These are phyloP conservation scores for Nycticorax nycticorax DNA, from an alignment of 2,113 vertebrate species.

Conservation along the genomic window DNA sequence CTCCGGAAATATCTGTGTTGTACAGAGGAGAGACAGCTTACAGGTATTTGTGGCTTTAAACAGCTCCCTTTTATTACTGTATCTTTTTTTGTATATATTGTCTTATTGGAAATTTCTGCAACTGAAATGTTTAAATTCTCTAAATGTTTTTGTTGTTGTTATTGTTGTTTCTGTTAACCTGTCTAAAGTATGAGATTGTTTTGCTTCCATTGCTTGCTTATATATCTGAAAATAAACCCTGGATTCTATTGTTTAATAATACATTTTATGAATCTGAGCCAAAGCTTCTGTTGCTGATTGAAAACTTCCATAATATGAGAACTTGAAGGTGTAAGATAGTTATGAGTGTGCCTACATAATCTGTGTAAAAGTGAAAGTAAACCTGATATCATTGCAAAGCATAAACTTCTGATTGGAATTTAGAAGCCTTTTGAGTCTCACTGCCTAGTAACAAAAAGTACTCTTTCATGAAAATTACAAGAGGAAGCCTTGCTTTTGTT, in stretches of 20 bases:
- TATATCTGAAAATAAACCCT: neutral
- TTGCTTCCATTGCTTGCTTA: neutral
- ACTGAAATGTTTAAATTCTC: neutral
- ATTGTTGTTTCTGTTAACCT: neutral
- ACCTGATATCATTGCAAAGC: neutral
- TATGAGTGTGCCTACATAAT: neutral
- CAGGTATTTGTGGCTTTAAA: slow-evolving; percentile 77
- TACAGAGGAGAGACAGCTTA: slow-evolving; percentile 82
- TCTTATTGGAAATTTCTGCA: neutral
- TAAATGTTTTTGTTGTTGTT: neutral
- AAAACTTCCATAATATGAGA: neutral
- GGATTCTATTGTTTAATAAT: neutral
- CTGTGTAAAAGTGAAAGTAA: neutral
- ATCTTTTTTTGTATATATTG: neutral
- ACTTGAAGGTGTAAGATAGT: neutral
- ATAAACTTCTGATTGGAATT: neutral
- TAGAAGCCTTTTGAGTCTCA: neutral
- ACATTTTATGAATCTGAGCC: neutral
- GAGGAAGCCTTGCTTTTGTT: neutral
- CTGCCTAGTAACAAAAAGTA: neutral
- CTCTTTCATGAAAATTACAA: neutral
- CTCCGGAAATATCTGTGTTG: slow-evolving; percentile 76
- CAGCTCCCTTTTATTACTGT: neutral
- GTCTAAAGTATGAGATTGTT: neutral
- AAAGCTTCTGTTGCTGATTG: neutral